A percentile compares a stretch with the other conserved stretches of the same genome.
Evolutionary conservation across 2,888 invertebrate genomes (phyloP).

Genomic region (Cryptus viduatorius): DNA sequence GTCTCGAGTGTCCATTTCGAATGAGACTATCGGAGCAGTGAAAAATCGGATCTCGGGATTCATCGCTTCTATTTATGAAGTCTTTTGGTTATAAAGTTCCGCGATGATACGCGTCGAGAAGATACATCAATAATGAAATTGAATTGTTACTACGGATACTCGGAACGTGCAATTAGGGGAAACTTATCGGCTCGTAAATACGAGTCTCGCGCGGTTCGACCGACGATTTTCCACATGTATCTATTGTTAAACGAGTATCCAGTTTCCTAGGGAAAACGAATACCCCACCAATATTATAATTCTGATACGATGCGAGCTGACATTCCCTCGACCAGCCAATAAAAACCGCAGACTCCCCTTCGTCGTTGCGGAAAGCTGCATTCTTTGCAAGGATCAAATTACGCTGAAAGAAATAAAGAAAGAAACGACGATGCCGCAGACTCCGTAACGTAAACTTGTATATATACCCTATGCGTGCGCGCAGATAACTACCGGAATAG

Average conservation of each 20-base stretch:
- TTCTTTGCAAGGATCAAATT: slow-evolving; percentile 65
- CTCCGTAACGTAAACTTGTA: slow-evolving; percentile 27
- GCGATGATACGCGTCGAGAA: background rate
- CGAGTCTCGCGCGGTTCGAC: background rate
- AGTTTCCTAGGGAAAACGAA: slow-evolving; percentile 40
- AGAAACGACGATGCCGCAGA: slow-evolving; percentile 28
- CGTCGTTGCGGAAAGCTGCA: slow-evolving; percentile 54
- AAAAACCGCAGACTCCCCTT: slow-evolving; percentile 66
- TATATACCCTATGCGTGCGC: slow-evolving; percentile 1
- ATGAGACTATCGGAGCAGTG: slow-evolving; percentile 5
- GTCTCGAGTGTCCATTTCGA: slow-evolving; percentile 36
- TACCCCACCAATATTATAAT: slow-evolving; percentile 22
- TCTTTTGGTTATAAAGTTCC: background rate
- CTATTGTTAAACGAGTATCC: slow-evolving; percentile 52
- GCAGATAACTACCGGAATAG: slow-evolving; percentile 23
- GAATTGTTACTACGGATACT: background rate
- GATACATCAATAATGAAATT: background rate
- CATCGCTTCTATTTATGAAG: background rate
- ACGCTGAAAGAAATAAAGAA: slow-evolving; percentile 38
- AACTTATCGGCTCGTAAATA: background rate
- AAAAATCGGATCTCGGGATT: background rate
- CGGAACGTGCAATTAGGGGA: background rate
- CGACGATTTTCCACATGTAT: slow-evolving; percentile 38
- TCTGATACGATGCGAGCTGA: slow-evolving; percentile 16
- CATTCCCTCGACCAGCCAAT: slow-evolving; percentile 46